Base-by-base conservation (phyloP, 2,888 invertebrate species). In the Caenorhabditis uteleia region DNA sequence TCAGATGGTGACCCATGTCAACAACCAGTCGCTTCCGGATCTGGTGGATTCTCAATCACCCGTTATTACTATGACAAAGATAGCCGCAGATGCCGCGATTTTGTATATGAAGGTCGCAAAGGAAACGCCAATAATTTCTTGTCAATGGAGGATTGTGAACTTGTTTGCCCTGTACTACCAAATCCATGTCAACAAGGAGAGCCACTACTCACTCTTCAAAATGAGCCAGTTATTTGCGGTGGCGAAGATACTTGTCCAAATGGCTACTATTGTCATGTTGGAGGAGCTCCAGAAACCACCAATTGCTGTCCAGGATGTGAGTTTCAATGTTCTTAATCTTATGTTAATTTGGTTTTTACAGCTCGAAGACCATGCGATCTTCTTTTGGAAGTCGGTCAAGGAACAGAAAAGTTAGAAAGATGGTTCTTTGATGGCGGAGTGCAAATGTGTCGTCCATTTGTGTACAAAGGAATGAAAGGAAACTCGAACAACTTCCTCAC, bases 51-150 rank as follows among this genome's bases (percentile, higher is more conserved):
- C 54, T 54, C 67, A 12, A 61, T 81, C 21, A 64, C 43, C 18
- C 66, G 82, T 34, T 82, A 59, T 65, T 80, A 74, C 58, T 82
- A 69, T 62, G 82, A 82, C 54, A 54, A 59, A 27, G 68, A 75
- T 33, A 75, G 69, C 8, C 57, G 74, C 14, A 53, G 74, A 40
- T 78, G 77, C 49, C 49, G 71, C 33, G 67, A 70, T 8, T 78
- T 78, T 54, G 44, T 61, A 2, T 78, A 78, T 49, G 67, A 74
- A 31, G 82, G 82, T 27, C 40, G 62, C 12, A 69, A 73, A 47
- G 82, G 82, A 50, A 82, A 83, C 49, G 78, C 79, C 25, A 82
- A 82, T 58, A 83, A 79, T 48, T 82, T 83, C 68, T 58, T 78
- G 42, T 64, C 77, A 1, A 36, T 64, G 27, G 74, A 75, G 42